Conservation (phyloP, 2,797 vertebrate genomes). For the Epinephelus coioides region DNA sequence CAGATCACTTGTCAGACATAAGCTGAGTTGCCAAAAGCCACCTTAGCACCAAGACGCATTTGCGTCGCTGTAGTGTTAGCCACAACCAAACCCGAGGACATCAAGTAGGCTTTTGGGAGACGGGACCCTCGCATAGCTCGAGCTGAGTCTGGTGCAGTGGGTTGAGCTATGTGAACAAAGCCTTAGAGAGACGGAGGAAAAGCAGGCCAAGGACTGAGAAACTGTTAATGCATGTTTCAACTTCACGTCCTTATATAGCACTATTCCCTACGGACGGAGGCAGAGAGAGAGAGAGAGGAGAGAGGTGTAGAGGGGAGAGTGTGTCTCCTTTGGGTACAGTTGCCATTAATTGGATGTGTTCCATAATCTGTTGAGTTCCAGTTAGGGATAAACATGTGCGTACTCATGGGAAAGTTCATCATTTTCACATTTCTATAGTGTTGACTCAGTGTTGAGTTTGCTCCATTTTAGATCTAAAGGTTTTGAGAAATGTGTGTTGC, state of each 20-base stretch:
- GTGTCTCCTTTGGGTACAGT: conserved; percentile 71
- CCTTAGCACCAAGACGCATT: conserved; percentile 31
- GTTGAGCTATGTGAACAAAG: conserved; percentile 62
- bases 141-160: conserved; percentile 61
- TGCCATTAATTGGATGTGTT: conserved; percentile 77
- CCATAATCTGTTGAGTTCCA: conserved; percentile 68
- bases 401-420: conserved; percentile 66
- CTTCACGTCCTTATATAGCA: conserved; percentile 81
- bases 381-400: conserved; percentile 71
- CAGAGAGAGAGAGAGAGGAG: conserved; percentile 47
- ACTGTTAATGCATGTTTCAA: conserved; percentile 79
- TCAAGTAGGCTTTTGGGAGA: conserved; percentile 22
- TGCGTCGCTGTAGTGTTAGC: conserved; percentile 14
- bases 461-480: conserved; percentile 61
- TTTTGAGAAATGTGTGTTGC: conserved; percentile 35
- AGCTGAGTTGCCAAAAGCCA: conserved; percentile 50
- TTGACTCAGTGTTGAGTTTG: conserved; percentile 56
- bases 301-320: conserved; percentile 44
- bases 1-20: conserved; percentile 42
- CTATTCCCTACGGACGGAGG: conserved; percentile 63
- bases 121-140: conserved; percentile 35
- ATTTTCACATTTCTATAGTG: conserved; percentile 61
- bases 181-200: conserved; percentile 65
- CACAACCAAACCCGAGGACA: conserved; percentile 38
- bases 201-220: conserved; percentile 82